Evolutionary conservation across 1,140 invertebrate species (phyloP).

Genomic region (Nasonia longicornis): DNA sequence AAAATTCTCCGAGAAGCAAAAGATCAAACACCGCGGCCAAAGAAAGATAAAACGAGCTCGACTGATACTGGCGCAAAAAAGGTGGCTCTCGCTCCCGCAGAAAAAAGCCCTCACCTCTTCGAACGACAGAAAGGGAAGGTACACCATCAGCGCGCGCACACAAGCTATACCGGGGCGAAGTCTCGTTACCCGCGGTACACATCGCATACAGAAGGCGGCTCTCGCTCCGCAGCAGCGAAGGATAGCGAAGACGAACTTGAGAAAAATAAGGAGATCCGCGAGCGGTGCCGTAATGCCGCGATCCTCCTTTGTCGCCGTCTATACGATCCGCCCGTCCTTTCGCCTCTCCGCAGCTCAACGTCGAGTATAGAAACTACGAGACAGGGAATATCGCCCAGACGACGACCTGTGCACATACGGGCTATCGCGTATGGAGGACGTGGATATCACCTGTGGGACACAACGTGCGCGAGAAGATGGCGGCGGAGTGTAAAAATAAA

Average conservation of each 20-base stretch:
- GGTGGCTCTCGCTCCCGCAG: too few species aligned
- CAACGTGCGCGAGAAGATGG: not conserved
- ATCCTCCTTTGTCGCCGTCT: slow-evolving; percentile 2
- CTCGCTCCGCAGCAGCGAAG: too few species aligned
- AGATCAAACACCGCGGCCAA: too few species aligned
- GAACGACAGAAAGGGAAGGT: not conserved
- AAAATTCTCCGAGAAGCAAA: too few species aligned
- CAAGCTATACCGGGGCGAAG: not conserved
- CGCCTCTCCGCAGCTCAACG: not conserved
- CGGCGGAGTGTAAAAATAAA: slow-evolving; percentile 13
- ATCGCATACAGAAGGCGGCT: too few species aligned
- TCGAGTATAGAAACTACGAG: not conserved
- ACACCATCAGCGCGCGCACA: not conserved
- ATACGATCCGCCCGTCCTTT: not conserved
- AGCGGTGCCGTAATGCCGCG: not conserved
- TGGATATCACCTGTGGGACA: slow-evolving; percentile 1
- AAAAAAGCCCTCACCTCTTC: not conserved
- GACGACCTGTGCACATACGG: not conserved
- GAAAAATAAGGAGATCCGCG: slow-evolving; percentile 5
- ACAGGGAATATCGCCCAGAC: not conserved
- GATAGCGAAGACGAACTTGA: not conserved
- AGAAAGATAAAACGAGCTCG: not conserved
- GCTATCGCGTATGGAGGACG: not conserved
- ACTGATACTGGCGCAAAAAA: too few species aligned
- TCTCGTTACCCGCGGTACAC: not conserved